Percentiles rank a stretch among this genome's conserved stretches.
phyloP scores from a whole-genome alignment of 2,888 invertebrate genomes.

The Actias luna region DNA sequence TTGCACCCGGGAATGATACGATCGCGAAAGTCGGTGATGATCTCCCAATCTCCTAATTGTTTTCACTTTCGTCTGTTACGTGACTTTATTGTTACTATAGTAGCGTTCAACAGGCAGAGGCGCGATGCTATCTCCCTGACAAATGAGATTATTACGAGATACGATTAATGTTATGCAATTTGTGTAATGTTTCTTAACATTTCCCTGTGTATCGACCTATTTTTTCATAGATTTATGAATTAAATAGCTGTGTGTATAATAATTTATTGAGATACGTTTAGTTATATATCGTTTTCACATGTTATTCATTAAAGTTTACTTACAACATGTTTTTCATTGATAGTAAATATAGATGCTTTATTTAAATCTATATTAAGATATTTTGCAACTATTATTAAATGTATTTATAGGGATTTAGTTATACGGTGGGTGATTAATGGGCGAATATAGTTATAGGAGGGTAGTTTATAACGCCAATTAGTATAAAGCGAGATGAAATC shows the following conservation, averaged over 20 bases:
- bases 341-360: too few species aligned
- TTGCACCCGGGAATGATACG: constrained; percentile 36
- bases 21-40: constrained; percentile 62
- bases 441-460: too few species aligned
- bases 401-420: too few species aligned
- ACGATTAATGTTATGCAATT: constrained; percentile 61
- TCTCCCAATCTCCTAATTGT: constrained; percentile 67
- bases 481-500: too few species aligned
- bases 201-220: constrained; percentile 23
- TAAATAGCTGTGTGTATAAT: not conserved
- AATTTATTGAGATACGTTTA: not conserved
- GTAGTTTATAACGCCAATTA: too few species aligned
- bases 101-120: constrained; percentile 34
- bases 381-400: too few species aligned
- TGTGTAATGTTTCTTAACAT: constrained; percentile 51
- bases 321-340: too few species aligned
- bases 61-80: constrained; percentile 71
- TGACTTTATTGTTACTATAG: constrained; percentile 53
- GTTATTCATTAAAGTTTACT: not conserved
- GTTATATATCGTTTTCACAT: not conserved
- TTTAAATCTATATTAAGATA: too few species aligned
- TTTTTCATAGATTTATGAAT: not conserved
- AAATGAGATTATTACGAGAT: constrained; percentile 67
- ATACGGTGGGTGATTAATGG: too few species aligned
- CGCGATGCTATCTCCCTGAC: constrained; percentile 66